phyloP scores from a whole-genome alignment of 2,888 invertebrate species.

The Watsonalla cultraria region DNA sequence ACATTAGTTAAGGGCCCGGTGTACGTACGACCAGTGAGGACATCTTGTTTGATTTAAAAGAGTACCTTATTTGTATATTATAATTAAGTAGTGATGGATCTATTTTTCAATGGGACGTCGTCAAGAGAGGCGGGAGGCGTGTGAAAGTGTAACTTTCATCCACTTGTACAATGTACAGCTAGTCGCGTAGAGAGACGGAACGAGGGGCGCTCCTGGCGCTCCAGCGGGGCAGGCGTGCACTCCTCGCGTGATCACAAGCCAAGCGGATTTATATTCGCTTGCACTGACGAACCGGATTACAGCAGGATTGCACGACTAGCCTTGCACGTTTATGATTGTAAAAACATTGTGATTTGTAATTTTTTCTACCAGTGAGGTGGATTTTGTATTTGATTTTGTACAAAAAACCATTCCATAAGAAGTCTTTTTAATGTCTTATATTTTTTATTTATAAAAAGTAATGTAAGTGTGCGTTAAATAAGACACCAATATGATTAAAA shows the following conservation, averaged over 20 bases:
- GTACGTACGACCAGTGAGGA: conserved; percentile 58
- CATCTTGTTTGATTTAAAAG: conserved; percentile 68
- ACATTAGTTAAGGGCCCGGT: conserved; percentile 56
- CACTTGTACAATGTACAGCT: conserved; percentile 68
- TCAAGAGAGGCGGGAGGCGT: conserved; percentile 28
- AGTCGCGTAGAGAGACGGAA: conserved; percentile 50
- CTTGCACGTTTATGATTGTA: conserved; percentile 33
- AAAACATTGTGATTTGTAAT: conserved; percentile 64
- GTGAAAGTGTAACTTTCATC: conserved; percentile 74
- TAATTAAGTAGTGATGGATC: conserved; percentile 76
- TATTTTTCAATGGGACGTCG: conserved; percentile 69
- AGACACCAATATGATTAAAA: conserved; percentile 74
- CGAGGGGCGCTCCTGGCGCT: conserved; percentile 25
- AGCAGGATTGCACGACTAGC: background rate
- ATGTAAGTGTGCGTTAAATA: conserved; percentile 73
- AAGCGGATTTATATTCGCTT: background rate
- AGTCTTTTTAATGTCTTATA: conserved; percentile 67
- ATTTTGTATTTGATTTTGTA: conserved; percentile 73
- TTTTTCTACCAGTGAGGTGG: conserved; percentile 62
- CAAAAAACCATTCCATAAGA: conserved; percentile 76
- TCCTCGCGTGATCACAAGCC: background rate
- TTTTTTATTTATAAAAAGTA: conserved; percentile 63
- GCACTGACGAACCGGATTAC: background rate
- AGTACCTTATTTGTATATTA: conserved; percentile 76
- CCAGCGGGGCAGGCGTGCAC: conserved; percentile 9